Evolutionary conservation across 2,888 invertebrate genomes (phyloP).

Genomic region (Linhomoeus sp.): DNA sequence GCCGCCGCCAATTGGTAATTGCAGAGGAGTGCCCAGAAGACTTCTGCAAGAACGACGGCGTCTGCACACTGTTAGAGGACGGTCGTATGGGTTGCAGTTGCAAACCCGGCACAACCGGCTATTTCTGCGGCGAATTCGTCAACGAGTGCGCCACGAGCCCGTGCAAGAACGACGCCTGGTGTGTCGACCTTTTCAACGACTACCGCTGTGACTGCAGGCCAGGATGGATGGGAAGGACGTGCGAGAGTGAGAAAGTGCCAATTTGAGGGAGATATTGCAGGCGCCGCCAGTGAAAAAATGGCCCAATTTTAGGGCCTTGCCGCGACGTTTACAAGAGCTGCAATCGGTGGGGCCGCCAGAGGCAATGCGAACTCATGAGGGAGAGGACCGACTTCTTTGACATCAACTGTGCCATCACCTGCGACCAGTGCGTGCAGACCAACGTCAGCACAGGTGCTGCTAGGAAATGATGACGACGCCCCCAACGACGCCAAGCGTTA

Average conservation of each 20-base stretch:
- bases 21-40: conserved; percentile 2
- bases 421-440: conserved; percentile 22
- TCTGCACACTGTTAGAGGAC: background rate
- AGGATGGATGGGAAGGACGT: conserved; percentile 26
- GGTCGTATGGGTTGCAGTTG: background rate
- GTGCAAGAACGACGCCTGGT: conserved; percentile 1
- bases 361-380: conserved; percentile 22
- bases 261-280: too few relatives aligned
- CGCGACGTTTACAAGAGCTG: conserved; percentile 27
- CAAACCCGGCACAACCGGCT: conserved; percentile 1
- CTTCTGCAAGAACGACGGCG: conserved; percentile 3
- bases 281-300: too few relatives aligned
- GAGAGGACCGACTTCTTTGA: conserved; percentile 25
- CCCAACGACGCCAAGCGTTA: too few relatives aligned
- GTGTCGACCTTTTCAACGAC: background rate
- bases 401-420: conserved; percentile 25
- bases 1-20: too few relatives aligned
- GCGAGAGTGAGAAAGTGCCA: conserved; percentile 25
- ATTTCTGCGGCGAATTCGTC: background rate
- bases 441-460: too few relatives aligned
- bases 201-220: conserved; percentile 16
- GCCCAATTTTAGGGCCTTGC: conserved; percentile 25
- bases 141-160: conserved; percentile 1
- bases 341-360: conserved; percentile 25
- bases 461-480: too few relatives aligned